Conservation (phyloP, 2,797 vertebrate species). For the Macropodus opercularis region DNA sequence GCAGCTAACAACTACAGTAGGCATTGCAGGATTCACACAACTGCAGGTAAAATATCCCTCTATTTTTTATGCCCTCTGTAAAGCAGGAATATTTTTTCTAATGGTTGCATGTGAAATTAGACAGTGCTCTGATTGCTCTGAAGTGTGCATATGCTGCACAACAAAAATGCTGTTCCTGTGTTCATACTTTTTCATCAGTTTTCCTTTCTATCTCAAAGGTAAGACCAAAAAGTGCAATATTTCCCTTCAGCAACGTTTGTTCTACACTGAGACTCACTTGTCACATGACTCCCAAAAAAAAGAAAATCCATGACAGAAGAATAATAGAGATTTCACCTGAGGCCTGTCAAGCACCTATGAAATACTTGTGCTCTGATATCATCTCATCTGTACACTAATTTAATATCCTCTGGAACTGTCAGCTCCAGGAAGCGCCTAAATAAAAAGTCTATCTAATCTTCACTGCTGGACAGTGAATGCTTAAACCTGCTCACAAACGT, state of each 20-base stretch:
- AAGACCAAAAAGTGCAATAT: conserved; percentile 23
- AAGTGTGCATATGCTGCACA: not conserved
- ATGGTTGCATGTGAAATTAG: not conserved
- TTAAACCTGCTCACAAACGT: conserved; percentile 26
- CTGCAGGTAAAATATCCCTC: too few relatives aligned
- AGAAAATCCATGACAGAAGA: conserved; percentile 25
- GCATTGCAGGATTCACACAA: too few relatives aligned
- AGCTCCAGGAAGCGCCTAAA: conserved; percentile 42
- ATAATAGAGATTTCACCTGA: conserved; percentile 54
- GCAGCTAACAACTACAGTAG: too few relatives aligned
- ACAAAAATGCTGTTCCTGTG: conserved; percentile 5
- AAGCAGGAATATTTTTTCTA: not conserved
- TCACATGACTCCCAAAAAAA: conserved; percentile 23
- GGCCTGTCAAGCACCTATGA: conserved; percentile 47
- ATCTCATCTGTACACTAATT: conserved; percentile 54
- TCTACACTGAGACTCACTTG: conserved; percentile 28
- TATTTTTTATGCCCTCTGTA: too few relatives aligned
- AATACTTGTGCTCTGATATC: conserved; percentile 54
- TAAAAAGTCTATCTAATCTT: conserved; percentile 54
- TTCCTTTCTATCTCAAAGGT: conserved; percentile 23
- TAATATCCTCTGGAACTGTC: conserved; percentile 46
- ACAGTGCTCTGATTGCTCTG: not conserved
- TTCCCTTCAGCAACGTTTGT: conserved; percentile 20
- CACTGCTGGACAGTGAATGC: conserved; percentile 38
- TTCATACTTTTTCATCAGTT: conserved; percentile 21